These are phyloP conservation scores for Acrossocheilus wenchowensis DNA, from an alignment of 2,797 vertebrate genomes.

Conservation along the genomic window DNA sequence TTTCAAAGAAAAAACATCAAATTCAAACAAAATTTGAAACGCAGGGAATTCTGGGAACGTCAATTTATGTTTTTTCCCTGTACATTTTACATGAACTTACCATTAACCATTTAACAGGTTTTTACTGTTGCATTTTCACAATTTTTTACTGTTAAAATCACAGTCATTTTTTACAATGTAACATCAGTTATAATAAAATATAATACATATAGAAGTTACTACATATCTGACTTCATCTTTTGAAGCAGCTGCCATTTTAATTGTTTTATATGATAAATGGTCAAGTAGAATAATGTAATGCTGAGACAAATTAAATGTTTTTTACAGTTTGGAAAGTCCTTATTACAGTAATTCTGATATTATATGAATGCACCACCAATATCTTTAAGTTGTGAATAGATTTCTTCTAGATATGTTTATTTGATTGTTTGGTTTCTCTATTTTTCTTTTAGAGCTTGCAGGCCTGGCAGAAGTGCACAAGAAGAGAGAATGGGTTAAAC, in stretches of 20 bases:
- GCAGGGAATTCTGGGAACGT: too few species aligned
- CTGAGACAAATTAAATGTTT: neutral
- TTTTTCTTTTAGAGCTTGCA: neutral
- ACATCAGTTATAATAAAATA: neutral
- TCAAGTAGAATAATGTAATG: neutral
- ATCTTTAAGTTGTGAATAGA: neutral
- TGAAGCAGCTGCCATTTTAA: neutral
- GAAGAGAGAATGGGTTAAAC: slow-evolving; percentile 1
- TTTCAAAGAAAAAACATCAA: too few species aligned
- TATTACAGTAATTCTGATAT: neutral
- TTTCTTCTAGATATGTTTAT: neutral
- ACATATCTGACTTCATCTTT: neutral
- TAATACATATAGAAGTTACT: neutral
- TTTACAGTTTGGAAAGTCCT: neutral
- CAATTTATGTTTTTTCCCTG: too few species aligned
- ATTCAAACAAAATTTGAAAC: too few species aligned
- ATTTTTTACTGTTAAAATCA: too few species aligned
- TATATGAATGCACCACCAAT: neutral
- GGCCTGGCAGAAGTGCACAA: neutral
- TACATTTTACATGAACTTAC: too few species aligned
- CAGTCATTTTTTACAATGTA: too few species aligned
- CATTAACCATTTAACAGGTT: too few species aligned
- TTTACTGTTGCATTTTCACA: too few species aligned
- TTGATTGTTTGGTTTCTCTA: neutral
- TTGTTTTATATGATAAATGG: neutral